These are phyloP conservation scores for Omphaloscelis lunosa DNA, from an alignment of 2,888 invertebrate genomes.

Conservation along the genomic window DNA sequence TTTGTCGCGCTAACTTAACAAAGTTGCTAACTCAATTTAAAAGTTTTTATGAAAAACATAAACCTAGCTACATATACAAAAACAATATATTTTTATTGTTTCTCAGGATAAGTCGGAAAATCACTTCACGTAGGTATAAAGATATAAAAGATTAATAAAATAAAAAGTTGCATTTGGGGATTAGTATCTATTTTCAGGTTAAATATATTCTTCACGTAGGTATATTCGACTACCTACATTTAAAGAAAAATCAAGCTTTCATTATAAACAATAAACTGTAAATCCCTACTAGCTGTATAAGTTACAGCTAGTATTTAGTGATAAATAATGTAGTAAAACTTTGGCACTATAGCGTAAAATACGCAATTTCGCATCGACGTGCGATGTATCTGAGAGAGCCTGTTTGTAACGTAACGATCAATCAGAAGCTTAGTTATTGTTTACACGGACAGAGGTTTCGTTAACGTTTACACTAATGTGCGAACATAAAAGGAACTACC, in stretches of 20 bases:
- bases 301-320: neutral
- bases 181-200: too few species aligned
- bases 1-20: conserved; percentile 36
- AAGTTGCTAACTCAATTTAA: conserved; percentile 2
- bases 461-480: neutral
- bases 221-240: neutral
- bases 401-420: conserved; percentile 14
- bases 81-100: neutral
- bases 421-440: conserved; percentile 1
- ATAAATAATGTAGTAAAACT: neutral
- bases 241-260: neutral
- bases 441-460: neutral
- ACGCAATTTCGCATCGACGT: neutral
- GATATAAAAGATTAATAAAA: too few species aligned
- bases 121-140: neutral
- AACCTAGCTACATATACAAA: neutral
- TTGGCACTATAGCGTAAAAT: neutral
- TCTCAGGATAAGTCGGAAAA: neutral
- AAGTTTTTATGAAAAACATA: conserved; percentile 11
- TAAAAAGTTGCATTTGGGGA: too few species aligned
- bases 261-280: neutral
- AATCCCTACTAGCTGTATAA: neutral
- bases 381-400: neutral
- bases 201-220: too few species aligned
- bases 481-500: neutral